Evolutionary conservation across 2,113 vertebrate species (phyloP).

Genomic region (Sus scrofa): DNA sequence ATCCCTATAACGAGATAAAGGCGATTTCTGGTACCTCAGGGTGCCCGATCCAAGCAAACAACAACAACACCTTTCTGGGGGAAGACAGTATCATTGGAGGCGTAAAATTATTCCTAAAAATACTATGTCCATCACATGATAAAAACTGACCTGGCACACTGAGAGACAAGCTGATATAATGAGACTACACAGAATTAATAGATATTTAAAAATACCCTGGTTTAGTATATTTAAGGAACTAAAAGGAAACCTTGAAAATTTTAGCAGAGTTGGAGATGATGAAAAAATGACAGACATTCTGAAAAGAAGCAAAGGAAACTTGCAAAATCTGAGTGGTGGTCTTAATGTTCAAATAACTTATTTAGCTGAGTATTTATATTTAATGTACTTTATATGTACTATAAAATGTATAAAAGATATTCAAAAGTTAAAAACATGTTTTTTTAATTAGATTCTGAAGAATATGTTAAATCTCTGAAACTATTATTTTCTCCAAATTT

Average conservation of each 20-base stretch:
- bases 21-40: not conserved
- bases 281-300: not conserved
- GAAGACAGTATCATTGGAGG: not conserved
- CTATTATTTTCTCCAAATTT: slow-evolving; percentile 11
- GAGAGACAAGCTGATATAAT: not conserved
- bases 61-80: not conserved
- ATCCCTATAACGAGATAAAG: not conserved
- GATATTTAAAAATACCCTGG: slow-evolving; percentile 2
- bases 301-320: not conserved
- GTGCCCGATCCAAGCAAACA: not conserved
- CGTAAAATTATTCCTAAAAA: slow-evolving; percentile 48
- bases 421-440: not conserved
- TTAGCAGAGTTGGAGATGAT: not conserved
- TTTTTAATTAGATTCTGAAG: slow-evolving; percentile 15
- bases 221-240: not conserved
- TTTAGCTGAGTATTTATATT: not conserved
- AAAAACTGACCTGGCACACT: not conserved
- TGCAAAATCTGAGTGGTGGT: not conserved
- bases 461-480: slow-evolving; percentile 33
- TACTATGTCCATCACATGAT: not conserved
- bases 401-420: not conserved
- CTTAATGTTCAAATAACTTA: slow-evolving; percentile 26
- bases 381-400: not conserved
- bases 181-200: not conserved
- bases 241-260: slow-evolving; percentile 35